Conservation (phyloP, 2,113 vertebrate species). For the Misgurnus mizolepis region DNA sequence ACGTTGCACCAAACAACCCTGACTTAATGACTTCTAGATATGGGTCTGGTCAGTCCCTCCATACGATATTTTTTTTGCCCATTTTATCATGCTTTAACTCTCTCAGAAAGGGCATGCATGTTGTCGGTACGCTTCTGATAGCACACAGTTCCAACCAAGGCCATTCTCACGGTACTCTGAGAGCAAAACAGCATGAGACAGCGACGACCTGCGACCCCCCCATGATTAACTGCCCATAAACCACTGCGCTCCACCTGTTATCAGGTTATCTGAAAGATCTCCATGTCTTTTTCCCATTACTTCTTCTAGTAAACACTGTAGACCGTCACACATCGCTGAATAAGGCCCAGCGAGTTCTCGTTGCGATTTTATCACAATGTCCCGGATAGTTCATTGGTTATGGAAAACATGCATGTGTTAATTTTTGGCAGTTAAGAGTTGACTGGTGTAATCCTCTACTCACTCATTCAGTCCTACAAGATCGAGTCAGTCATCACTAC, state of each 20-base stretch:
- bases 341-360: neutral
- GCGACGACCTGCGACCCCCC: conserved; percentile 7
- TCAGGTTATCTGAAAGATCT: conserved; percentile 40
- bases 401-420: neutral
- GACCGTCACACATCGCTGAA: conserved; percentile 3
- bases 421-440: neutral
- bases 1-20: too few relatives aligned
- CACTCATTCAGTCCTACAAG: conserved; percentile 7
- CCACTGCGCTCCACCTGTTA: conserved; percentile 15
- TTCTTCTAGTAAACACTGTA: conserved; percentile 26
- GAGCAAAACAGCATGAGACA: conserved; percentile 34
- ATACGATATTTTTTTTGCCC: too few relatives aligned
- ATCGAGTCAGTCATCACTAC: neutral
- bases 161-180: conserved; percentile 42
- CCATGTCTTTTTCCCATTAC: conserved; percentile 26
- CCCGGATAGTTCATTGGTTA: neutral
- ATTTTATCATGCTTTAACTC: too few relatives aligned
- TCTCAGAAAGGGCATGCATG: neutral
- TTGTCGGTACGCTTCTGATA: neutral
- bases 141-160: neutral
- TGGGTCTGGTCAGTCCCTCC: too few relatives aligned
- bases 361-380: neutral
- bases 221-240: conserved; percentile 26
- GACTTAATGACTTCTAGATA: too few relatives aligned
- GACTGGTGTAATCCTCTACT: neutral